Evolutionary conservation across 2,113 vertebrate species (phyloP).

Genomic region (Mastomys coucha): DNA sequence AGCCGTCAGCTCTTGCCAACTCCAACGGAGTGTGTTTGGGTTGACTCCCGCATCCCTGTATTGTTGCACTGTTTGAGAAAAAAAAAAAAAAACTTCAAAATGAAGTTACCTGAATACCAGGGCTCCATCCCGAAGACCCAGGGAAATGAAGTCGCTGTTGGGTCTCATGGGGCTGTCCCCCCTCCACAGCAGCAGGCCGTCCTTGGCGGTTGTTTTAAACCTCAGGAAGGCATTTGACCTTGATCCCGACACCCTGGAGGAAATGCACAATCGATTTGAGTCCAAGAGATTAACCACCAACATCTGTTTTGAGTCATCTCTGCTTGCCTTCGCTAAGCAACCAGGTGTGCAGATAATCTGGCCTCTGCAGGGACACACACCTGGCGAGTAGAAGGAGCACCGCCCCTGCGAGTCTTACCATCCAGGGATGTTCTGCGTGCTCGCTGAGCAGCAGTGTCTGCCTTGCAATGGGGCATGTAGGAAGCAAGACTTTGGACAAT

Average conservation of each 20-base stretch:
- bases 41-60: not conserved
- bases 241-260: slow-evolving; percentile 92
- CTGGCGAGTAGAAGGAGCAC: not conserved
- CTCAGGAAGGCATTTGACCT: slow-evolving; percentile 95
- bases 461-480: too few species aligned
- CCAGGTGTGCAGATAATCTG: not conserved
- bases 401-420: too few species aligned
- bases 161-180: slow-evolving; percentile 93
- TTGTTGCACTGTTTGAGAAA: not conserved
- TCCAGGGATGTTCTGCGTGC: too few species aligned
- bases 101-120: slow-evolving; percentile 94
- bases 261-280: slow-evolving; percentile 1
- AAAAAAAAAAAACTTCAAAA: not conserved
- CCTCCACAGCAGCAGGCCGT: slow-evolving; percentile 96
- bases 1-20: not conserved
- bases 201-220: slow-evolving; percentile 95
- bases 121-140: slow-evolving; percentile 94
- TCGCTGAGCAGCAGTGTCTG: not conserved
- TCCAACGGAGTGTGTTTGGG: not conserved
- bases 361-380: not conserved
- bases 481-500: not conserved
- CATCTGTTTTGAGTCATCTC: not conserved
- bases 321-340: not conserved
- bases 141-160: slow-evolving; percentile 95
- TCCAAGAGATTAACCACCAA: not conserved